These are phyloP conservation scores for Catocala nupta DNA, from an alignment of 2,888 invertebrate genomes.

Conservation along the genomic window DNA sequence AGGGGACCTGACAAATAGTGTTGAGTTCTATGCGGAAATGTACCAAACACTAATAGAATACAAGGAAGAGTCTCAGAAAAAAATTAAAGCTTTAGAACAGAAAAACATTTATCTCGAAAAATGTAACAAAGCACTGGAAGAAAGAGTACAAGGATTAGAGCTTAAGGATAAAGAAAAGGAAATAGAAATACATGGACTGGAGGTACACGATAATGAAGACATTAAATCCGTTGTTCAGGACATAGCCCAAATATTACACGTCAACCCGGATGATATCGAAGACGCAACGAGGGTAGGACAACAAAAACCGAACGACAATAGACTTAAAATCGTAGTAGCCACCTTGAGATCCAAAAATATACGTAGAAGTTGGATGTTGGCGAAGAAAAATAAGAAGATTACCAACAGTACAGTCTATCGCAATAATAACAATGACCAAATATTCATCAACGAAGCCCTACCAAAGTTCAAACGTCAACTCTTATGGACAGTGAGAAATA, in stretches of 20 bases:
- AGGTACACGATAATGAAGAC: conserved; percentile 6
- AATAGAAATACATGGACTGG: conserved; percentile 15
- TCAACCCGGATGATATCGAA: conserved; percentile 20
- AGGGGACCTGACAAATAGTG: conserved; percentile 13
- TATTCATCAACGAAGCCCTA: conserved; percentile 14
- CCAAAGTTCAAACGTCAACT: conserved; percentile 9
- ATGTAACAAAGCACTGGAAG: conserved; percentile 29
- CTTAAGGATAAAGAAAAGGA: conserved; percentile 24
- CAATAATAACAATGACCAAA: conserved; percentile 2
- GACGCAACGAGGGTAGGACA: conserved; percentile 31
- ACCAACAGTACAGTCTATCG: conserved; percentile 6
- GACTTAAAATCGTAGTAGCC: conserved; percentile 6
- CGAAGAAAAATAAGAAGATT: conserved; percentile 5
- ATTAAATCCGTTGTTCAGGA: conserved; percentile 3
- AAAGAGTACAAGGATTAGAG: conserved; percentile 24
- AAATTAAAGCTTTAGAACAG: conserved; percentile 21
- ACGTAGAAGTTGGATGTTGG: conserved; percentile 6
- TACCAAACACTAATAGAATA: neutral
- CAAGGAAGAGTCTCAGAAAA: conserved; percentile 16
- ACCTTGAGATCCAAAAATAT: conserved; percentile 5
- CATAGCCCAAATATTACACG: conserved; percentile 4
- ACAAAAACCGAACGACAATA: conserved; percentile 14
- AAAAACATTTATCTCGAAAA: conserved; percentile 26
- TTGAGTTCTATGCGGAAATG: conserved; percentile 26
- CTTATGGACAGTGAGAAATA: conserved; percentile 6